Evolutionary conservation across 2,888 invertebrate species (phyloP), one percentile per base, ranked within the genome.

Genomic region (Agonopterix heracliana): DNA sequence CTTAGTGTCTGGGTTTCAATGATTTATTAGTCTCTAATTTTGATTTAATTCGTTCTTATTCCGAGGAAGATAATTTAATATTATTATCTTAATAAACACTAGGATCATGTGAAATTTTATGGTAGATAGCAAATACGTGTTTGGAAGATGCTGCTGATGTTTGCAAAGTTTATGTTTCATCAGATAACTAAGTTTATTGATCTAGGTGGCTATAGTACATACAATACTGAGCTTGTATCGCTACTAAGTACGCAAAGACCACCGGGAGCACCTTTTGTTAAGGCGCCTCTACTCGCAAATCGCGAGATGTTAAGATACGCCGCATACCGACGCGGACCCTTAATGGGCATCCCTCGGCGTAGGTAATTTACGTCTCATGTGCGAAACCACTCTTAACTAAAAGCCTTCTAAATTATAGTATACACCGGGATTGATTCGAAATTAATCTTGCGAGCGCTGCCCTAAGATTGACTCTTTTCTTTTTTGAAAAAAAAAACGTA

Each of bases 331-430:
- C 74, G 78, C 78, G 74, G 74, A 61, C 66, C 79, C 74, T 77
- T 86, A 87, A 85, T 83, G 80, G 81, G 78, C 75, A 76, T 77
- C 79, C 78, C 78, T 74, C 68, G 75, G 71, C 75, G 63, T 64
- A 76, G 74, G 80, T 81, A 86, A 87, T 86, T 87, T 87, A 87
- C 81, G 81, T 84, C 80, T 80, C 78, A 81, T 81, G 81, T 86
- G 86, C 84, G 78, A 83, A 86, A 79, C 81, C 80, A 79, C 81
- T 81, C 76, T 83, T 81, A 79, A 82, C 85, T 85, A 84, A 86
- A 84, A 86, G 82, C 83, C 75, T 70, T 71, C 76, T 82, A 86
- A 86, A 86, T 86, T 83, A 81, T 77, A 82, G 71, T 68, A 74
- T 78, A 79, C 80, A 74, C 61, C 66, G 68, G 74, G 77, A 86